A percentile compares a stretch with the other conserved stretches of the same genome.
phyloP scores from a whole-genome alignment of 2,888 invertebrate species.

The Eupithecia vulgata region DNA sequence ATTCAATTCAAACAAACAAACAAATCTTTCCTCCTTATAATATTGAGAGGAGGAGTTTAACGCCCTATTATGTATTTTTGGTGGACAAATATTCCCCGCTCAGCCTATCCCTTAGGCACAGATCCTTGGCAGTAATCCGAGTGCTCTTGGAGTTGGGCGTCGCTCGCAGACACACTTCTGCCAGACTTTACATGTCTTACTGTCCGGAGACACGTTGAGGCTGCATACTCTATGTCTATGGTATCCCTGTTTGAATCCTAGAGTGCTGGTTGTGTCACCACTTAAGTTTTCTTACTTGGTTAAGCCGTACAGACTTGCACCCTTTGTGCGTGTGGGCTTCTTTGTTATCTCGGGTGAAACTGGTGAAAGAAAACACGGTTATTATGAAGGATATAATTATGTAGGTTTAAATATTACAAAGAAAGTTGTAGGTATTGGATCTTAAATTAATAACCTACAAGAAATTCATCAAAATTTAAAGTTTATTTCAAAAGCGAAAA shows the following conservation, averaged over 20 bases:
- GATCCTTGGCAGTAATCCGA: conserved; percentile 25
- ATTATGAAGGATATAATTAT: background rate
- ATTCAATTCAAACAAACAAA: too few species aligned
- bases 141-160: conserved; percentile 24
- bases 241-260: background rate
- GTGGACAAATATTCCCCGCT: background rate
- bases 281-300: background rate
- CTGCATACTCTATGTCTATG: conserved; percentile 1
- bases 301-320: background rate
- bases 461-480: background rate
- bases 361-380: background rate
- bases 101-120: background rate
- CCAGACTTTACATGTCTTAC: conserved; percentile 28
- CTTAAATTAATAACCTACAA: background rate
- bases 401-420: background rate
- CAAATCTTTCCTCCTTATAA: too few species aligned
- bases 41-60: too few species aligned
- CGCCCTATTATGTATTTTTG: background rate
- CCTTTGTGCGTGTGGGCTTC: conserved; percentile 1
- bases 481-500: background rate
- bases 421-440: background rate
- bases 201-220: conserved; percentile 9
- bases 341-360: background rate
- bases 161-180: conserved; percentile 21
- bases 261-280: background rate